Evolutionary conservation across 2,888 invertebrate species (phyloP).

Genomic region (Stenichneumon culpator): DNA sequence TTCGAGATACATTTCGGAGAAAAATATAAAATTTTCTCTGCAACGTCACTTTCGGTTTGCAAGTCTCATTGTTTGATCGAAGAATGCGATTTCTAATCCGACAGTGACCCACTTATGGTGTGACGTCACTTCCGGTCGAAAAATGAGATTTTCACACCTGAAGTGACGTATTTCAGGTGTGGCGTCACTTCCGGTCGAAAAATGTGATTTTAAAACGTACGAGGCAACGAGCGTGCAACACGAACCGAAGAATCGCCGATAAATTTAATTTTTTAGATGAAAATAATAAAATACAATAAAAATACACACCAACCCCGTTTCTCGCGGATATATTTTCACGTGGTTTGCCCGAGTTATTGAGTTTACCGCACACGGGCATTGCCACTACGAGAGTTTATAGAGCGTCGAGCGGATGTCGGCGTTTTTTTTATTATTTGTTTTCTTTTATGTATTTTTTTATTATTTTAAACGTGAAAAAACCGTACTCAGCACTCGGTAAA

Average conservation of each 20-base stretch:
- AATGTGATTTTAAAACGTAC: background rate
- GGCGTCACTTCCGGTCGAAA: too few species aligned
- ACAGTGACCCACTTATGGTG: too few species aligned
- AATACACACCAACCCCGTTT: background rate
- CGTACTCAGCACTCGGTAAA: background rate
- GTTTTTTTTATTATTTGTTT: background rate
- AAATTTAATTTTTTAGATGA: constrained; percentile 56
- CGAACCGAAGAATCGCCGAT: constrained; percentile 35
- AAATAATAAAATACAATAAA: constrained; percentile 6
- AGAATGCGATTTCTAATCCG: too few species aligned
- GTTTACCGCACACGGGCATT: constrained; percentile 6
- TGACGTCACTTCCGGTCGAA: too few species aligned
- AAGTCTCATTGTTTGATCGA: too few species aligned
- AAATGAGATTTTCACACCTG: too few species aligned
- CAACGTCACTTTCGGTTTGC: too few species aligned
- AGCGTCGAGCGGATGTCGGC: background rate
- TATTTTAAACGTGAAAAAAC: background rate
- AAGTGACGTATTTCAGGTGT: too few species aligned
- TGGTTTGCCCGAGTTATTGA: constrained; percentile 31
- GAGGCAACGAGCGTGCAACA: constrained; percentile 20
- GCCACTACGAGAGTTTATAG: constrained; percentile 21
- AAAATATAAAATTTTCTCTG: too few species aligned
- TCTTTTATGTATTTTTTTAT: background rate
- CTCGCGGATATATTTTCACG: constrained; percentile 7
- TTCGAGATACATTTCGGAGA: too few species aligned